Evolutionary conservation across 1,140 invertebrate genomes (phyloP), one percentile per base, ranked within the genome.

Genomic region (Littorina saxatilis): DNA sequence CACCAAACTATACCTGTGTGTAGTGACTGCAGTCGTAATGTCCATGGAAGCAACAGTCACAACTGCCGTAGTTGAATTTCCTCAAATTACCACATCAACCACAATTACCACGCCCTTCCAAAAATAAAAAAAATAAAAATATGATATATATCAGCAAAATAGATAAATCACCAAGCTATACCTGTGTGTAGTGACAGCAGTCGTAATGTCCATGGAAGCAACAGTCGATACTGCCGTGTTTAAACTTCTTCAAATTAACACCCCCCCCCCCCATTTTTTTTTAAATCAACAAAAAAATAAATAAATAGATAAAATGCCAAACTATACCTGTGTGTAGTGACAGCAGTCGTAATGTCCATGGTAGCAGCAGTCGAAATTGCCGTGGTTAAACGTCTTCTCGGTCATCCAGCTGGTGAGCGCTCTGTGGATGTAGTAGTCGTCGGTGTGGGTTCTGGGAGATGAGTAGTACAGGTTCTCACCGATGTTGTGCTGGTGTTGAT

Each of bases 1-100:
- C 20, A 50, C 47, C 9, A 50, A 11, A 50, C 47, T 50, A 17
- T 47, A 52, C 39, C 50, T 61, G 39, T n/a, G 39, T 61, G 76
- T 61, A 58, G 55, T 63, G n/a, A 32, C 58, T 35, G 76, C 58
- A 58, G 76, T 63, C 39, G 76, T 63, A 37, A n/a, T 63, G 39
- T 0, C 37, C 27, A 29, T 63, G 39, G 76, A 40, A 58, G 55
- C 58, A 58, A 55, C 58, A 58, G 76, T 63, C 27, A 27, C 27
- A 58, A 29, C 58, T 61, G 55, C 58, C 2, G 76, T 78, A n/a
- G 76, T 68, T 68, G 13, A 17, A 20, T 0, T 32, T 39, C 20
- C 39, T 68, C 66, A 13, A 50, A 20, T 50, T 20, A 50, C 47
- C 9, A 50, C 47, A 11, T 50, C 20, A 20, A 11, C 47, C 20